Conservation (phyloP, 2,113 vertebrate genomes). For the Nothobranchius furzeri region DNA sequence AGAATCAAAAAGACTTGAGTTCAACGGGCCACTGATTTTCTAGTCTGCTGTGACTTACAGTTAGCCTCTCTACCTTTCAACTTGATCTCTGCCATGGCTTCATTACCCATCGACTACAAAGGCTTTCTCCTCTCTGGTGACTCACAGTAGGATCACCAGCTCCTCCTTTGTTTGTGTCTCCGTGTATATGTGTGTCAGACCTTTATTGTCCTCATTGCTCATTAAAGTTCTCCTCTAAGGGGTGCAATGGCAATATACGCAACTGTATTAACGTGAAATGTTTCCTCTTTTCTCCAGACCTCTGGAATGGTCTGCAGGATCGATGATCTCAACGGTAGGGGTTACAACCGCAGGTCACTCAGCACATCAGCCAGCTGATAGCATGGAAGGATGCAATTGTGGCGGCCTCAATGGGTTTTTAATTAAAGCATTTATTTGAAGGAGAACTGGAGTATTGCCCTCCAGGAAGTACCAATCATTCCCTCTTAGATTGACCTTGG, state of each 20-base stretch:
- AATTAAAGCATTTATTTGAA: slow-evolving; percentile 66
- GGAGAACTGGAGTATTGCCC: slow-evolving; percentile 35
- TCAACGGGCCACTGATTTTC: slow-evolving; percentile 31
- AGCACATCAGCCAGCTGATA: slow-evolving; percentile 58
- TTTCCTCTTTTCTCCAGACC: slow-evolving; percentile 16
- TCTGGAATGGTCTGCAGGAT: slow-evolving; percentile 36
- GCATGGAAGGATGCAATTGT: slow-evolving; percentile 58
- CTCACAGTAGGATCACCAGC: slow-evolving; percentile 51
- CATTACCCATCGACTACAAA: slow-evolving; percentile 62
- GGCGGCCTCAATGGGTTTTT: slow-evolving; percentile 57
- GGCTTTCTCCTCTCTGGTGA: slow-evolving; percentile 47
- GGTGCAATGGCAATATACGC: slow-evolving; percentile 48
- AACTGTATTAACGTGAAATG: slow-evolving; percentile 18
- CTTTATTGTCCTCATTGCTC: slow-evolving; percentile 67
- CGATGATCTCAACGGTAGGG: slow-evolving; percentile 42
- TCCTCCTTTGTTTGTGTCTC: slow-evolving; percentile 16
- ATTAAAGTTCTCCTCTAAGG: slow-evolving; percentile 65
- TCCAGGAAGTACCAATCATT: slow-evolving; percentile 37
- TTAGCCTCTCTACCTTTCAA: slow-evolving; percentile 43
- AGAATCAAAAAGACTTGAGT: slow-evolving; percentile 4
- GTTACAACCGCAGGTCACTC: slow-evolving; percentile 61
- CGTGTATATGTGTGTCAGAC: slow-evolving; percentile 29
- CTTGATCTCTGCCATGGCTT: slow-evolving; percentile 55
- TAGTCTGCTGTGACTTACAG: slow-evolving; percentile 35
- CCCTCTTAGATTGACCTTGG: slow-evolving; percentile 57